Conservation (phyloP, 2,797 vertebrate species). For the Hirundo rustica region DNA sequence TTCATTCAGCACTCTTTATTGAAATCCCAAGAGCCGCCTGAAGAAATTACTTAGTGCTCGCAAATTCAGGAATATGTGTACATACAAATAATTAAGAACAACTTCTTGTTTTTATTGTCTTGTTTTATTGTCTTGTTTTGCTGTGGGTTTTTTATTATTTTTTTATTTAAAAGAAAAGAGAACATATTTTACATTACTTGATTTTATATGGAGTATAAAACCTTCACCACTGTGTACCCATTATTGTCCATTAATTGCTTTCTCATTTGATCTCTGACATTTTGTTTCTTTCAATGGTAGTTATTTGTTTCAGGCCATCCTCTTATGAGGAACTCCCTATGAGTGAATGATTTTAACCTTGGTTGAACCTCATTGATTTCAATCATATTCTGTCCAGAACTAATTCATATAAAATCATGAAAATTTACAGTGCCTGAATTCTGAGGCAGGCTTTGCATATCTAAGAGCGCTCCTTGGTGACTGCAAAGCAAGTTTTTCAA, state of each 20-base stretch:
- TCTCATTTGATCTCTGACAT: not conserved
- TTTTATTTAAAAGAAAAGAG: not conserved
- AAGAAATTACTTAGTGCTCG: not conserved
- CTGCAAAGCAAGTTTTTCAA: not conserved
- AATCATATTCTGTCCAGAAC: not conserved
- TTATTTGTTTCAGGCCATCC: not conserved
- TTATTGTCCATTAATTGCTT: not conserved
- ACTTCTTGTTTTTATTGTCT: not conserved
- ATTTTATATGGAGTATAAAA: not conserved
- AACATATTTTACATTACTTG: not conserved
- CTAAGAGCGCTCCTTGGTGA: not conserved
- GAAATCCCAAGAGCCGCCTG: not conserved
- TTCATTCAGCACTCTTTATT: not conserved
- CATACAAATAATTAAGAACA: not conserved
- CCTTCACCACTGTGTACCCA: not conserved
- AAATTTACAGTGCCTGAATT: not conserved
- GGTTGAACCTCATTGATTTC: not conserved
- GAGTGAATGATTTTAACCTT: not conserved
- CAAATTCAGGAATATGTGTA: not conserved
- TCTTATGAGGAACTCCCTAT: not conserved
- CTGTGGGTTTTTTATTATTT: not conserved
- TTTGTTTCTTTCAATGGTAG: not conserved
- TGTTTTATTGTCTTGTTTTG: not conserved
- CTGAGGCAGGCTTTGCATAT: not conserved
- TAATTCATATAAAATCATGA: not conserved